Evolutionary conservation across 1,140 invertebrate species (phyloP), one percentile per base, ranked within the genome.

Genomic region (Planococcus citri): DNA sequence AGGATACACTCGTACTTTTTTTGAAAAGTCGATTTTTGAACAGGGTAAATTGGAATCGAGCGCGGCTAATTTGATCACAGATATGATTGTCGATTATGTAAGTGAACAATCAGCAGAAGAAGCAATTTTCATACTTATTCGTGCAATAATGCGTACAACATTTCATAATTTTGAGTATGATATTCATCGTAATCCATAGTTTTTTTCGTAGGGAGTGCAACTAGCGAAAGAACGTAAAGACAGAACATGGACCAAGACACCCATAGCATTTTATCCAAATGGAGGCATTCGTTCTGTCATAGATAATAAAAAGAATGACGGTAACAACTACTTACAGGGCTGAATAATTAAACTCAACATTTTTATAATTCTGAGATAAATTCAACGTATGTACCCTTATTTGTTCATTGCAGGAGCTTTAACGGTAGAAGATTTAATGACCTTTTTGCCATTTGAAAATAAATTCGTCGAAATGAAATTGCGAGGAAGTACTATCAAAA

Each of bases 1-100:
- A 91, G 21, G 91, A 89, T 0, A 77, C 76, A 9, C 87, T 85
- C 0, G 83, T 82, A 70, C 85, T 86, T 1, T 83, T 87, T 21
- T 80, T 92, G n/a, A 82, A 87, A 70, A 87, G 84, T 6, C 86
- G 83, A 14, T 77, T 78, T 6, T 94, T 92, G 75, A 82, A 90
- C 57, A 74, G 80, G 51, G 72, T 74, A 6, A 51, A 51, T 51
- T 51, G 41, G 92, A 95, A 77, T 95, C 92, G 76, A 94, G 92
- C 76, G 79, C 95, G 58, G 92, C 91, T 38, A 92, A 94, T 78
- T 75, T 94, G 0, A 80, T 93, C 37, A 80, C 88, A 0, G 91
- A 94, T 75, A 83, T 90, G 6, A 83, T 90, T 73, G 77, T 86
- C 33, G 74, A 82, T 74, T 79, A 82, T 72, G 82, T 84, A 76